Evolutionary conservation across 1,140 invertebrate species (phyloP).

Genomic region (Danaus melanippus): DNA sequence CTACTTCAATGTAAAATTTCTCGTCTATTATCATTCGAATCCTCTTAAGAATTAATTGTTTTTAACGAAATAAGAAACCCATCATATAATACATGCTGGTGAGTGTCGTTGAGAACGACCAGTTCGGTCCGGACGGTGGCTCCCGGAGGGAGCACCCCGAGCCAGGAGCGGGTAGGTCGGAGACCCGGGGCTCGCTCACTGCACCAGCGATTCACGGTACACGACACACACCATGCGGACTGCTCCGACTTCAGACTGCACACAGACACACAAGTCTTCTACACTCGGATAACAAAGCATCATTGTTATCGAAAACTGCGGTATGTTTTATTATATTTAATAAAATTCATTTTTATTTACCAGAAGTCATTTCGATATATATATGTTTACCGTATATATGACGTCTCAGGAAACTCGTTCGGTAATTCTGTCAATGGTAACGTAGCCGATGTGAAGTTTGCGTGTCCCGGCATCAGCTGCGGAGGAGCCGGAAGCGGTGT

Average conservation of each 20-base stretch:
- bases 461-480: slow-evolving; percentile 16
- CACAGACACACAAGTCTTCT: not conserved
- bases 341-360: not conserved
- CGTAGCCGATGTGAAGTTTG: not conserved
- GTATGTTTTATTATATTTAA: not conserved
- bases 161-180: slow-evolving; percentile 26
- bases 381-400: slow-evolving; percentile 28
- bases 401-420: slow-evolving; percentile 17
- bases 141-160: slow-evolving; percentile 32
- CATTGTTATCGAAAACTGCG: too few species aligned
- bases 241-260: slow-evolving; percentile 25
- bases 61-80: too few species aligned
- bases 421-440: slow-evolving; percentile 22
- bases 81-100: slow-evolving; percentile 25
- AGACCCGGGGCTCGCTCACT: slow-evolving; percentile 24
- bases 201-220: slow-evolving; percentile 21
- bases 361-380: too few species aligned
- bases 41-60: too few species aligned
- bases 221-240: slow-evolving; percentile 25
- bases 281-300: too few species aligned
- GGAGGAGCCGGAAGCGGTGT: not conserved
- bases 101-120: slow-evolving; percentile 32
- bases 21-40: too few species aligned
- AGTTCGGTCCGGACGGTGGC: slow-evolving; percentile 21
- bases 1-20: too few species aligned